Percentiles rank a stretch among this genome's conserved stretches.
Evolutionary conservation across 1,140 invertebrate species (phyloP).

Genomic region (Drosophila ananassae): DNA sequence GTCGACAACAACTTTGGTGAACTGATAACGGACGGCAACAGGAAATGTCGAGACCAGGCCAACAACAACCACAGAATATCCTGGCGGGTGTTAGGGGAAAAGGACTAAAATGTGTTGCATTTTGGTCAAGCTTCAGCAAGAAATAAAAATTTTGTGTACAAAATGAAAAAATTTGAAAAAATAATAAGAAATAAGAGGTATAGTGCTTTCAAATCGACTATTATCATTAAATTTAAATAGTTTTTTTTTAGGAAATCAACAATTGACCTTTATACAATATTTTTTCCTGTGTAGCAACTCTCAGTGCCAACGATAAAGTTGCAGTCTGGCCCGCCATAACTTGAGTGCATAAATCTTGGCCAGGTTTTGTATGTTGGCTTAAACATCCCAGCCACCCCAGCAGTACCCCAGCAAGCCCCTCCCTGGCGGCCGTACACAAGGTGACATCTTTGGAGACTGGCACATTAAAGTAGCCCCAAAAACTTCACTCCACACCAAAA

Average conservation of each 20-base stretch:
- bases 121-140: constrained; percentile 28
- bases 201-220: too few relatives aligned
- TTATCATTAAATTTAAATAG: too few relatives aligned
- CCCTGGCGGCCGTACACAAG: constrained; percentile 26
- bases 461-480: constrained; percentile 48
- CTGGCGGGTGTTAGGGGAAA: constrained; percentile 1
- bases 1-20: constrained; percentile 56
- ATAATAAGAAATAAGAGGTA: too few relatives aligned
- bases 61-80: constrained; percentile 16
- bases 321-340: constrained; percentile 72
- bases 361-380: constrained; percentile 32
- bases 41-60: constrained; percentile 59
- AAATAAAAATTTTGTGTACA: constrained; percentile 4
- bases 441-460: constrained; percentile 78
- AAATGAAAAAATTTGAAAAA: not conserved
- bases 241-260: too few relatives aligned
- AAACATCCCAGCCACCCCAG: not conserved
- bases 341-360: constrained; percentile 77
- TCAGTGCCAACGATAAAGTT: constrained; percentile 68
- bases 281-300: not conserved
- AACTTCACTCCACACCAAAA: constrained; percentile 21
- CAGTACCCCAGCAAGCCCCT: not conserved
- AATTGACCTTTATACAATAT: too few relatives aligned
- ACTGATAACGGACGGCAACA: constrained; percentile 70
- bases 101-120: constrained; percentile 25